A percentile compares a stretch with the other conserved stretches of the same genome.
These are phyloP conservation scores for Drosophila nigrodunni DNA, from an alignment of 1,140 invertebrate genomes.

Conservation along the genomic window DNA sequence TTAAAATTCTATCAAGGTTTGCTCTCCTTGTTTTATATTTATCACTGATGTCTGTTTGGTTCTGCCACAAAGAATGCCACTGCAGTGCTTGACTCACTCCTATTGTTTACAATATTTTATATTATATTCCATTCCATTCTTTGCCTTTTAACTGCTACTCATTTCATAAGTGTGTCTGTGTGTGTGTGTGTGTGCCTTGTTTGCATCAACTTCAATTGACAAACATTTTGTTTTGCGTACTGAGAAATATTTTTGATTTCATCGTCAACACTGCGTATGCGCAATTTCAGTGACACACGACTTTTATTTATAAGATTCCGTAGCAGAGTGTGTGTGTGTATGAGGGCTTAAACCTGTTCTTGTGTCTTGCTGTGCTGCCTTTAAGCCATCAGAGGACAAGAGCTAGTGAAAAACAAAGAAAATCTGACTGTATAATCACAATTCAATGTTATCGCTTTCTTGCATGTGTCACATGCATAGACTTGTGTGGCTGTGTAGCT, in stretches of 20 bases:
- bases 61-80: slow-evolving; percentile 4
- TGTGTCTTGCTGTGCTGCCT: slow-evolving; percentile 7
- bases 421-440: slow-evolving; percentile 7
- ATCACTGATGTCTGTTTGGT: slow-evolving; percentile 1
- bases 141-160: too few relatives aligned
- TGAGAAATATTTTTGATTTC: not conserved
- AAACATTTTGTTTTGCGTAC: slow-evolving; percentile 18
- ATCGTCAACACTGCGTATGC: slow-evolving; percentile 45
- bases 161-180: not conserved
- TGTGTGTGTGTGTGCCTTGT: not conserved
- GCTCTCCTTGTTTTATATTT: not conserved
- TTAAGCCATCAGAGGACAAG: slow-evolving; percentile 15
- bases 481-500: not conserved
- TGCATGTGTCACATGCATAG: too few relatives aligned
- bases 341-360: not conserved
- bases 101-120: not conserved
- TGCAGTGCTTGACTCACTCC: not conserved
- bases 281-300: slow-evolving; percentile 37
- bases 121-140: slow-evolving; percentile 1
- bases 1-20: too few relatives aligned
- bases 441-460: slow-evolving; percentile 19
- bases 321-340: not conserved
- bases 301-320: slow-evolving; percentile 19
- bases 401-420: not conserved
- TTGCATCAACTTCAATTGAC: slow-evolving; percentile 13